Evolutionary conservation across 2,888 invertebrate genomes (phyloP).

Genomic region (Galeopsomyia nigrocyanea): DNA sequence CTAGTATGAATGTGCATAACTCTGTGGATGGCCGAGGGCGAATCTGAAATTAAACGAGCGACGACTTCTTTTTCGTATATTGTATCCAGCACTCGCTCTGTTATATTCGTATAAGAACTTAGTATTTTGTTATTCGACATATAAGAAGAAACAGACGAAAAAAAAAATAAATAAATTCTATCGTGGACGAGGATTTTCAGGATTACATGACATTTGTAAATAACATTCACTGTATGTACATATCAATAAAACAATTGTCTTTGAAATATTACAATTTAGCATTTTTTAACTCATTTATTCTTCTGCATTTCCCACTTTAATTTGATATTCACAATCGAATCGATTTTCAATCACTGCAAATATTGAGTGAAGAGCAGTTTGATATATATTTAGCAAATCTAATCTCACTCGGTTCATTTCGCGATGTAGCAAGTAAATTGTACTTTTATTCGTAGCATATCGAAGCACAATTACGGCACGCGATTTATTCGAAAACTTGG

Average conservation of each 20-base stretch:
- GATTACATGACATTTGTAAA: constrained; percentile 61
- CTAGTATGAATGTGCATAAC: constrained; percentile 14
- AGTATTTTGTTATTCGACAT: constrained; percentile 62
- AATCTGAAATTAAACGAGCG: constrained; percentile 47
- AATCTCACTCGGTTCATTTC: too few species aligned
- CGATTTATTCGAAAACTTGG: too few species aligned
- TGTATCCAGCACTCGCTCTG: constrained; percentile 31
- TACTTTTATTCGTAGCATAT: too few species aligned
- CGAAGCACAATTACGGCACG: too few species aligned
- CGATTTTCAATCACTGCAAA: too few species aligned
- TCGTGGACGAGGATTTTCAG: constrained; percentile 32
- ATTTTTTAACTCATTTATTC: too few species aligned
- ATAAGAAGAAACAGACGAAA: too few species aligned
- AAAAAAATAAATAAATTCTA: constrained; percentile 23
- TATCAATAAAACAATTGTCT: constrained; percentile 67
- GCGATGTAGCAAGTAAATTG: too few species aligned
- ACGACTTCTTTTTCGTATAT: constrained; percentile 45
- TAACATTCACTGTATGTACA: constrained; percentile 66
- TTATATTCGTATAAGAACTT: constrained; percentile 53
- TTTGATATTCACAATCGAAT: too few species aligned
- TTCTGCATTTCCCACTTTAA: too few species aligned
- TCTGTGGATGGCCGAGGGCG: constrained; percentile 19
- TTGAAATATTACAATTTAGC: constrained; percentile 45
- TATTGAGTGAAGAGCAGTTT: too few species aligned
- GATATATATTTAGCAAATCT: too few species aligned